phyloP scores from a whole-genome alignment of 2,888 invertebrate species.

The Liopterus haemorrhoidalis region DNA sequence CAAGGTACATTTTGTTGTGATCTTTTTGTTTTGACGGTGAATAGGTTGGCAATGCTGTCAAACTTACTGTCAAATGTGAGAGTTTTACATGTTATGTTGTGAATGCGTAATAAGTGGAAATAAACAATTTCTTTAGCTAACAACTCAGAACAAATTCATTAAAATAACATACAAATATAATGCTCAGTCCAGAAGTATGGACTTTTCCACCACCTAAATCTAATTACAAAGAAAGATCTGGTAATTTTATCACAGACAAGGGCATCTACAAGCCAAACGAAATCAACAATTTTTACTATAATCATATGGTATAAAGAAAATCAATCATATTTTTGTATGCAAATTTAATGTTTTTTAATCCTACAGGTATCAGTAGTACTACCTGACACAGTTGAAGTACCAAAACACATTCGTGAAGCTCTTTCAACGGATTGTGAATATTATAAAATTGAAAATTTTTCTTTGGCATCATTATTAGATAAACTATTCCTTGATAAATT shows the following conservation, averaged over 20 bases:
- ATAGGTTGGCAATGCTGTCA: no score
- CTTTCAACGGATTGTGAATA: slow-evolving; percentile 50
- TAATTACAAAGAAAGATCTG: slow-evolving; percentile 40
- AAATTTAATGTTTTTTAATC: slow-evolving; percentile 36
- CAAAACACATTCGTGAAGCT: slow-evolving; percentile 41
- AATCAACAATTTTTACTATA: slow-evolving; percentile 47
- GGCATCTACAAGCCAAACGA: slow-evolving; percentile 35
- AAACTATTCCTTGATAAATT: slow-evolving; percentile 52
- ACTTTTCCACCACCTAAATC: slow-evolving; percentile 48
- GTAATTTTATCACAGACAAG: slow-evolving; percentile 32
- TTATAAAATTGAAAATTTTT: slow-evolving; percentile 48
- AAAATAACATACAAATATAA: slow-evolving; percentile 37
- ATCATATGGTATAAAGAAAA: slow-evolving; percentile 49
- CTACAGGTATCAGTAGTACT: slow-evolving; percentile 52
- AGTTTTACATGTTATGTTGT: no score
- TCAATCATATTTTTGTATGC: neutral
- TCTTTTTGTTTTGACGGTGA: no score
- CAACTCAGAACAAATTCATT: no score
- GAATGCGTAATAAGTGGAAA: no score
- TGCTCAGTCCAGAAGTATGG: slow-evolving; percentile 56
- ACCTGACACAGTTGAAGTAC: slow-evolving; percentile 47
- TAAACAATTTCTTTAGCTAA: no score
- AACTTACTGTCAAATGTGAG: no score
- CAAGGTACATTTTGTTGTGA: no score
- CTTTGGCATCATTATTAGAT: slow-evolving; percentile 46